Evolutionary conservation across 2,797 vertebrate species (phyloP), one percentile per base, ranked within the genome.

Genomic region (Notolepis coatsorum): DNA sequence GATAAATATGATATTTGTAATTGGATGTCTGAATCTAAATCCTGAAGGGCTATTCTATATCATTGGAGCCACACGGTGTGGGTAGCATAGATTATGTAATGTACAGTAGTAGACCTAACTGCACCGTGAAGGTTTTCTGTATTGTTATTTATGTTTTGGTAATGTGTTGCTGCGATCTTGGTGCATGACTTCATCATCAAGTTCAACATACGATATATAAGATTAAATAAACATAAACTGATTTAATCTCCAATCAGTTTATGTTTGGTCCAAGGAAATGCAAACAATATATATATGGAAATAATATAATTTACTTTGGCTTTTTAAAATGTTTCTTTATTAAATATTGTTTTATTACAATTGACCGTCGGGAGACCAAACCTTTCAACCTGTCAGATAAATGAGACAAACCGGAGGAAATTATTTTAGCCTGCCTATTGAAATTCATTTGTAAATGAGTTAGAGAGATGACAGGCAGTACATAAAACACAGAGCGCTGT

Each of bases 361-460:
- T 66, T 75, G 77, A 84, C 39, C 61, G 52, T 70, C 27, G 51
- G 53, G 52, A 61, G 64, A 73, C 71, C 70, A 70, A 79, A 77
- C 83, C 81, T 83, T 83, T 62, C 67, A 64, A 65, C 8, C 6
- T 58, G 72, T 71, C 54, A 67, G 39, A 55, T 66, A 58, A 42
- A 18, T 30, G 73, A 73, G 80, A 75, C 67, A 72, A 70, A 71
- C 8, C 2, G 69, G 53, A 82, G 81, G 84, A 82, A 80, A 91
- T 75, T 56, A 88, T 80, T 51, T 68, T 21, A 31, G 64, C 61
- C 42, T 27, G 47, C 55, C 52, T 59, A 84, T 51, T 87, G 79
- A 65, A 84, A 67, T 71, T 81, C 71, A 73, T 83, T 82, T 68
- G 12, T 89, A 89, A 90, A 77, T 70, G 35, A n/a, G 77, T 88